Conservation (phyloP, 2,797 vertebrate species). For the Peromyscus attwateri region DNA sequence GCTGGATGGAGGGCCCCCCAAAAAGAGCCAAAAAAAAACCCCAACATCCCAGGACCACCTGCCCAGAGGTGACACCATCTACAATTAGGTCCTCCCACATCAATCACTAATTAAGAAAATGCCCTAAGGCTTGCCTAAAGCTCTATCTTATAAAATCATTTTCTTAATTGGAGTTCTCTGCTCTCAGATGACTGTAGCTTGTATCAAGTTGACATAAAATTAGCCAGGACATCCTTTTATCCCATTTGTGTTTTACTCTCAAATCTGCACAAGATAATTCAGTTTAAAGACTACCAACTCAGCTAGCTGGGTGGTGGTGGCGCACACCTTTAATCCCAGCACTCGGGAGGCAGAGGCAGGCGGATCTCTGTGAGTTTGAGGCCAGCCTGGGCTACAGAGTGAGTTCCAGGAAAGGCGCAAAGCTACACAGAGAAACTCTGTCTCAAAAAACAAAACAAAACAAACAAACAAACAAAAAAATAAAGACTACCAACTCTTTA, state of each 20-base stretch:
- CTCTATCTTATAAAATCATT: not conserved
- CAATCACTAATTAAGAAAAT: not conserved
- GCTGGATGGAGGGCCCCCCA: no score
- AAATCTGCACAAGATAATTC: conserved; percentile 17
- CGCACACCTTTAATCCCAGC: no score
- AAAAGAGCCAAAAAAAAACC: no score
- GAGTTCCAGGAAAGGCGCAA: no score
- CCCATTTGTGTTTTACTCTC: conserved; percentile 11
- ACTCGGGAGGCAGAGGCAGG: no score
- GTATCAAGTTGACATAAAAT: not conserved
- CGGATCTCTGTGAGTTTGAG: no score
- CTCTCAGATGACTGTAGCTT: not conserved
- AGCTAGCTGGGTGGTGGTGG: no score
- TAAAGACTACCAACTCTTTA: not conserved
- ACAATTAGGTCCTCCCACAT: not conserved
- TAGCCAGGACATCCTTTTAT: not conserved
- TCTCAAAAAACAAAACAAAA: no score
- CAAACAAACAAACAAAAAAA: no score
- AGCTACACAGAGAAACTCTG: no score
- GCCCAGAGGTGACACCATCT: not conserved
- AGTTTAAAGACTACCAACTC: not conserved
- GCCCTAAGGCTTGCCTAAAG: not conserved
- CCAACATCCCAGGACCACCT: not conserved
- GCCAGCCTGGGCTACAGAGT: no score
- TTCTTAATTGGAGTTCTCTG: not conserved